These are phyloP conservation scores for Dryococelus australis DNA, from an alignment of 2,888 invertebrate genomes.

Conservation along the genomic window DNA sequence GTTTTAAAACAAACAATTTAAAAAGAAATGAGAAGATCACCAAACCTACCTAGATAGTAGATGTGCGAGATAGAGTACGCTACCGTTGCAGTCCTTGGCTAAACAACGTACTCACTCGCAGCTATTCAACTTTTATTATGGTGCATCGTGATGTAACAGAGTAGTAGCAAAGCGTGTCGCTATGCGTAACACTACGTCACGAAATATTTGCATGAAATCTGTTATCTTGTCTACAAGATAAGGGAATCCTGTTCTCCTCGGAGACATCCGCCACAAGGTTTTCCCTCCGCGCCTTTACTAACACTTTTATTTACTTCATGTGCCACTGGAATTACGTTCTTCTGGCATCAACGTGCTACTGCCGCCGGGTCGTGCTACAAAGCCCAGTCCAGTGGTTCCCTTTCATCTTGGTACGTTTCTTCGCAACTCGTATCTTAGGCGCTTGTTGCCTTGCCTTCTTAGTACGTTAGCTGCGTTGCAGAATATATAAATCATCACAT, in stretches of 20 bases:
- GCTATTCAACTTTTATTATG: neutral
- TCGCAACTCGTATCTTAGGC: too few species aligned
- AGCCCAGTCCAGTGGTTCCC: too few species aligned
- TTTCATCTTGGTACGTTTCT: too few species aligned
- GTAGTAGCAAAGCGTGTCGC: neutral
- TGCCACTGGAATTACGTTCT: neutral
- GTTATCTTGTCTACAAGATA: neutral
- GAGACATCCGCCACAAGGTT: neutral
- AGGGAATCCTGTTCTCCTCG: neutral
- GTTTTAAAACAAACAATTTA: too few species aligned
- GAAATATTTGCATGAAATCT: neutral
- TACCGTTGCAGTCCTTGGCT: neutral
- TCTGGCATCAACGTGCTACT: neutral
- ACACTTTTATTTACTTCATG: too few species aligned
- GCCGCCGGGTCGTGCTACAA: too few species aligned
- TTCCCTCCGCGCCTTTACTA: neutral
- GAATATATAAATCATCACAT: too few species aligned
- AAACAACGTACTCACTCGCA: neutral
- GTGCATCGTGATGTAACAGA: neutral
- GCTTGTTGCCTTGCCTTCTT: too few species aligned
- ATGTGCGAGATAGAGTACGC: neutral
- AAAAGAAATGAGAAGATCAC: neutral
- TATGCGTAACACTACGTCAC: neutral
- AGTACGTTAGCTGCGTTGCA: too few species aligned
- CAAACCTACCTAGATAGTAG: neutral